phyloP scores from a whole-genome alignment of 2,888 invertebrate species.

The Melinaea marsaeus region DNA sequence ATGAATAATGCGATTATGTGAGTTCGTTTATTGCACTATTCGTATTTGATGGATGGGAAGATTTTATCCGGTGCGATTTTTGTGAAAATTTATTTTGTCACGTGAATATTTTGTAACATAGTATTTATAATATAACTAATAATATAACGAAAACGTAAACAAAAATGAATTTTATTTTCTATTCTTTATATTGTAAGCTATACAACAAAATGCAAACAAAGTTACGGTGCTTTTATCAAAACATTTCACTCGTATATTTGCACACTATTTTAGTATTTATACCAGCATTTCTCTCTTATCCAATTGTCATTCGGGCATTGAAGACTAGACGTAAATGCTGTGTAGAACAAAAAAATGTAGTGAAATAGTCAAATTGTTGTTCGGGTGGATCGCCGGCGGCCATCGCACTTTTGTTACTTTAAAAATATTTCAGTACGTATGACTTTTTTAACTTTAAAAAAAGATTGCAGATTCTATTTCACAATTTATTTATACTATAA shows the following conservation, averaged over 20 bases:
- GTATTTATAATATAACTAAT: background rate
- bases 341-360: constrained; percentile 14
- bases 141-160: background rate
- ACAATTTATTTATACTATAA: no score
- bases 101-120: background rate
- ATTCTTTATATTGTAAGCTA: no score
- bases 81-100: background rate
- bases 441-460: no score
- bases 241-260: no score
- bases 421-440: no score
- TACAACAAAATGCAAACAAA: no score
- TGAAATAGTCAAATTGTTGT: constrained; percentile 25
- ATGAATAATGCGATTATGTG: constrained; percentile 56
- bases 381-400: constrained; percentile 22
- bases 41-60: constrained; percentile 49
- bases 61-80: constrained; percentile 16
- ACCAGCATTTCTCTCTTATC: background rate
- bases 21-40: constrained; percentile 39
- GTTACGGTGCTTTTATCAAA: no score
- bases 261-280: constrained; percentile 2
- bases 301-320: background rate
- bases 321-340: constrained; percentile 1
- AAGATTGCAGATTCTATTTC: no score
- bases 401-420: constrained; percentile 15
- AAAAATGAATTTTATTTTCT: background rate